A percentile compares a stretch with the other conserved stretches of the same genome.
These are phyloP conservation scores for Hyposmocoma kahamanoa DNA, from an alignment of 1,140 invertebrate species.

Conservation along the genomic window DNA sequence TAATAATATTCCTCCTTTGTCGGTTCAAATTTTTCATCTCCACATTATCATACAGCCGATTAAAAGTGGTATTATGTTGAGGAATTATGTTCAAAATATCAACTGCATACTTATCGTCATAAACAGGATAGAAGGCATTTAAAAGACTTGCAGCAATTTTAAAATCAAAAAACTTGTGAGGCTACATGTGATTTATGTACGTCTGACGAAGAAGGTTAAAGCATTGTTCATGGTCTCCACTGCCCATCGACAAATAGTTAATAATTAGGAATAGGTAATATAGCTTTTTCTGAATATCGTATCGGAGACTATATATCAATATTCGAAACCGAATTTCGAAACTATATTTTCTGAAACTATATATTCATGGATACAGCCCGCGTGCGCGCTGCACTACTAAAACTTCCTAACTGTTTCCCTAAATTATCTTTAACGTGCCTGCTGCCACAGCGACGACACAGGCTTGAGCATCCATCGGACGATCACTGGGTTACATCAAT, in stretches of 20 bases:
- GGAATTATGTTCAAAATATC: background rate
- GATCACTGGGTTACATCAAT: too few relatives aligned
- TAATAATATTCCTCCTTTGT: background rate
- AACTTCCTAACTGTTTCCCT: too few relatives aligned
- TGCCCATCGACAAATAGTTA: slow-evolving; percentile 20
- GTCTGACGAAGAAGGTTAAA: slow-evolving; percentile 15
- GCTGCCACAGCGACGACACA: too few relatives aligned
- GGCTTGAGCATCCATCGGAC: too few relatives aligned
- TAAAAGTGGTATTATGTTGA: background rate
- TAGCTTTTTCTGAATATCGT: too few relatives aligned
- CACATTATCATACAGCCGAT: background rate
- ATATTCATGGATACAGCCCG: too few relatives aligned
- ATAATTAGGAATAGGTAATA: too few relatives aligned
- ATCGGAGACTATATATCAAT: too few relatives aligned
- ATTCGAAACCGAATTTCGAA: too few relatives aligned
- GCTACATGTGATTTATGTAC: slow-evolving; percentile 2
- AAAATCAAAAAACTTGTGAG: background rate
- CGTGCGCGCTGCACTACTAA: too few relatives aligned
- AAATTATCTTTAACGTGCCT: too few relatives aligned
- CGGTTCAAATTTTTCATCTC: background rate
- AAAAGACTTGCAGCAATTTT: background rate
- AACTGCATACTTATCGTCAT: background rate
- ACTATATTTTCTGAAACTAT: too few relatives aligned
- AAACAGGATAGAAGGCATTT: background rate
- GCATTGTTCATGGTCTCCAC: slow-evolving; percentile 12